Evolutionary conservation across 2,113 vertebrate genomes (phyloP).

Genomic region (Emberiza fucata): DNA sequence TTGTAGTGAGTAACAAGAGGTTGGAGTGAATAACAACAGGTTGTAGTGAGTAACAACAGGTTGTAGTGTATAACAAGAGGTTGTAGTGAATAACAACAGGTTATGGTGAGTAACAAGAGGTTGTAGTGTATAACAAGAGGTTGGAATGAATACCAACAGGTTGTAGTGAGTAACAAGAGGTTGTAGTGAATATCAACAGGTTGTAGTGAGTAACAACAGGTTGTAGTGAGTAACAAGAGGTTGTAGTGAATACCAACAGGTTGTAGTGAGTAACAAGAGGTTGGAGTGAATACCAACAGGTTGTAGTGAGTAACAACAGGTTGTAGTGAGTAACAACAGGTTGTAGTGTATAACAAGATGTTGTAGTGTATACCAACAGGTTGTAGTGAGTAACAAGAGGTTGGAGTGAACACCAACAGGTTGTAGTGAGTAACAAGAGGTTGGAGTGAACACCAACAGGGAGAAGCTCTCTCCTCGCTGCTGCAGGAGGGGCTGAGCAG

Average conservation of each 20-base stretch:
- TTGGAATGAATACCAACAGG: not conserved
- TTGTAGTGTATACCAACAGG: not conserved
- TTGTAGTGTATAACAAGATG: rapidly evolving
- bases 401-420: rapidly evolving
- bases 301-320: not conserved
- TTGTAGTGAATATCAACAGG: not conserved
- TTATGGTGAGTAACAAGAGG: rapidly evolving
- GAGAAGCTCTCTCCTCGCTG: not conserved
- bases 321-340: not conserved
- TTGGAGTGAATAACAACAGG: rapidly evolving
- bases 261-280: not conserved
- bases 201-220: rapidly evolving
- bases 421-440: not conserved
- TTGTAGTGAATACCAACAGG: no score
- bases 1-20: not conserved
- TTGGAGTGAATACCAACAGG: rapidly evolving
- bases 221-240: rapidly evolving
- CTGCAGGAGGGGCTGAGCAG: not conserved
- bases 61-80: rapidly evolving
- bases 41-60: not conserved
- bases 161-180: rapidly evolving
- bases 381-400: not conserved
- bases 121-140: no score
- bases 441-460: rapidly evolving
- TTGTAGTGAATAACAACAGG: not conserved